Evolutionary conservation across 2,797 vertebrate genomes (phyloP).

Genomic region (Pampus argenteus): DNA sequence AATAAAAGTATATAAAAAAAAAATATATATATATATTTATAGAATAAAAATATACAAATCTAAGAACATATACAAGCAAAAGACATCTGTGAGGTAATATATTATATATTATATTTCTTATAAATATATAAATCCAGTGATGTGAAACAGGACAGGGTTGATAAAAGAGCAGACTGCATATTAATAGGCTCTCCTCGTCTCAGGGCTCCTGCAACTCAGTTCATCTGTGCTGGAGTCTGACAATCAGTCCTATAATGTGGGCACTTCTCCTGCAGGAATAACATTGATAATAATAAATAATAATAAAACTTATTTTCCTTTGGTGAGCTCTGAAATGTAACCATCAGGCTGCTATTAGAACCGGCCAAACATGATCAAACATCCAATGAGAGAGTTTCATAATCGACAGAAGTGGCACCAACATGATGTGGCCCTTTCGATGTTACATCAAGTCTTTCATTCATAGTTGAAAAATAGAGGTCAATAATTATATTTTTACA

Average conservation of each 20-base stretch:
- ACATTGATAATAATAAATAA: no score
- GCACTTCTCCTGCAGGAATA: background rate
- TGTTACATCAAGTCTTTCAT: slow-evolving; percentile 8
- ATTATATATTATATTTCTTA: no score
- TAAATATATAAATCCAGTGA: background rate
- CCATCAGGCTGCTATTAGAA: slow-evolving; percentile 7
- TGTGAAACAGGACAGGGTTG: background rate
- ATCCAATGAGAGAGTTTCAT: background rate
- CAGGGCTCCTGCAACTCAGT: slow-evolving; percentile 13
- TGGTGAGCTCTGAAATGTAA: slow-evolving; percentile 4
- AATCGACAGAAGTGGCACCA: background rate
- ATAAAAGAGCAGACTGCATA: background rate
- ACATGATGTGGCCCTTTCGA: background rate
- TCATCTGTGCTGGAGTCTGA: slow-evolving; percentile 15
- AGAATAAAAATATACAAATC: no score
- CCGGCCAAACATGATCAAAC: slow-evolving; percentile 6
- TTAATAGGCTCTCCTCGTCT: background rate
- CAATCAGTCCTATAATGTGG: slow-evolving; percentile 16
- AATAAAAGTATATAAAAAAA: no score
- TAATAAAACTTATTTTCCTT: no score
- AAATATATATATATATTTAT: no score
- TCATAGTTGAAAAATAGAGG: slow-evolving; percentile 33
- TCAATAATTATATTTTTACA: slow-evolving; percentile 32
- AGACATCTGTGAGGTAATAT: no score
- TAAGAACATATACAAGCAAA: no score